Conservation (phyloP, 1,140 invertebrate genomes). For the Mesaphorura yosii region DNA sequence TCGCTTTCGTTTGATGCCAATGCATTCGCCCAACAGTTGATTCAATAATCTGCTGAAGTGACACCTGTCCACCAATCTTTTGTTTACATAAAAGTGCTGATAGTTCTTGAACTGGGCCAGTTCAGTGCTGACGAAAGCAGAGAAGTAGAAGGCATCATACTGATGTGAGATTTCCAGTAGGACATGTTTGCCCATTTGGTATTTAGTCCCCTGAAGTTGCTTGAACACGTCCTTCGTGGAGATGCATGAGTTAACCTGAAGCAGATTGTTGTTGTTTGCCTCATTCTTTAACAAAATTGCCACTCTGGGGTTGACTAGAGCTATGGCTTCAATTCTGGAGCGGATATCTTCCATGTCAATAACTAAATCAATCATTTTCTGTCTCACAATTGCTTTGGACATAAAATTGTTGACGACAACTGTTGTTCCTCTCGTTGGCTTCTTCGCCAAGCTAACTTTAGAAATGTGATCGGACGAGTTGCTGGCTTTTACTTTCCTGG, state of each 20-base stretch:
- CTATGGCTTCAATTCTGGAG: conserved; percentile 43
- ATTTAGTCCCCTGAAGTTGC: conserved; percentile 40
- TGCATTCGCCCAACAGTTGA: conserved; percentile 42
- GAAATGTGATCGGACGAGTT: too few relatives aligned
- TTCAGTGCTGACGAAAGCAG: conserved; percentile 44
- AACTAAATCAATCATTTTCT: conserved; percentile 41
- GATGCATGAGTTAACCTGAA: conserved; percentile 44
- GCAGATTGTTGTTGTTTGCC: conserved; percentile 41
- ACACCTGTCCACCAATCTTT: conserved; percentile 42
- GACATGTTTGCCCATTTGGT: conserved; percentile 27
- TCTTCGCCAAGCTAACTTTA: too few relatives aligned
- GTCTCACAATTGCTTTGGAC: conserved; percentile 49
- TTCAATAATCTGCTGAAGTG: too few relatives aligned
- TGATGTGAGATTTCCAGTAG: conserved; percentile 41
- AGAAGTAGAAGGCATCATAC: conserved; percentile 42
- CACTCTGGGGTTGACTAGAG: conserved; percentile 44
- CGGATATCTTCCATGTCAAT: conserved; percentile 48
- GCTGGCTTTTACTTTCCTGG: too few relatives aligned
- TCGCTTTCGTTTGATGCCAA: conserved; percentile 29
- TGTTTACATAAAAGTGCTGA: conserved; percentile 54
- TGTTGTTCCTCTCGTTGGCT: too few relatives aligned
- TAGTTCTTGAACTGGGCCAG: conserved; percentile 38
- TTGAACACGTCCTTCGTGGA: conserved; percentile 42
- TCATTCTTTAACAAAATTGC: conserved; percentile 52
- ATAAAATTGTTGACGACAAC: conserved; percentile 50